A percentile compares a stretch with the other conserved stretches of the same genome.
phyloP scores from a whole-genome alignment of 2,797 vertebrate species.

The Crenuchus spilurus region DNA sequence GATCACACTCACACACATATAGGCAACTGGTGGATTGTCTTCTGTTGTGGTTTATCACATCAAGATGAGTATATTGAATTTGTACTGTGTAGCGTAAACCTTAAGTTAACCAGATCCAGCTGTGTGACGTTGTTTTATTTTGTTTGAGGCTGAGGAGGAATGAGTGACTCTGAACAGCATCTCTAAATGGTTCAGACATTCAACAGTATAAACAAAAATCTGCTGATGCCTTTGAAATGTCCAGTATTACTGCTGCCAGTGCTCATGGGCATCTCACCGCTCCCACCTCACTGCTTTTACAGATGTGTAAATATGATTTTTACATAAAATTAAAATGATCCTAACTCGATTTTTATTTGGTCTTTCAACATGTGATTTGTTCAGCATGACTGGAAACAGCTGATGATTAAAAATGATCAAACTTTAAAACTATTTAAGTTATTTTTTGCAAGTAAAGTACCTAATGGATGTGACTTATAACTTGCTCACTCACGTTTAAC shows the following conservation, averaged over 20 bases:
- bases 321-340: too few relatives aligned
- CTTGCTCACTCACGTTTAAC: too few relatives aligned
- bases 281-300: too few relatives aligned
- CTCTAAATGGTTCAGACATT: constrained; percentile 2
- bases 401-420: too few relatives aligned
- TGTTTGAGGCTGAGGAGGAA: background rate
- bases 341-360: too few relatives aligned
- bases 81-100: background rate
- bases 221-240: background rate
- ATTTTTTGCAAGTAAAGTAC: too few relatives aligned
- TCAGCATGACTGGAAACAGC: too few relatives aligned
- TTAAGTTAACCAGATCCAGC: background rate
- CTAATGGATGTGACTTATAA: too few relatives aligned
- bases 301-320: too few relatives aligned
- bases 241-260: background rate
- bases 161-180: background rate
- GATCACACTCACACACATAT: background rate
- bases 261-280: too few relatives aligned
- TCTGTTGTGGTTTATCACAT: background rate
- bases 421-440: too few relatives aligned
- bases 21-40: background rate
- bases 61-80: background rate
- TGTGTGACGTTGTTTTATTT: background rate
- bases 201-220: background rate
- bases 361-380: too few relatives aligned